Percentiles rank a stretch among this genome's conserved stretches.
Evolutionary conservation across 2,888 invertebrate species (phyloP).

Genomic region (Norana najaformis): DNA sequence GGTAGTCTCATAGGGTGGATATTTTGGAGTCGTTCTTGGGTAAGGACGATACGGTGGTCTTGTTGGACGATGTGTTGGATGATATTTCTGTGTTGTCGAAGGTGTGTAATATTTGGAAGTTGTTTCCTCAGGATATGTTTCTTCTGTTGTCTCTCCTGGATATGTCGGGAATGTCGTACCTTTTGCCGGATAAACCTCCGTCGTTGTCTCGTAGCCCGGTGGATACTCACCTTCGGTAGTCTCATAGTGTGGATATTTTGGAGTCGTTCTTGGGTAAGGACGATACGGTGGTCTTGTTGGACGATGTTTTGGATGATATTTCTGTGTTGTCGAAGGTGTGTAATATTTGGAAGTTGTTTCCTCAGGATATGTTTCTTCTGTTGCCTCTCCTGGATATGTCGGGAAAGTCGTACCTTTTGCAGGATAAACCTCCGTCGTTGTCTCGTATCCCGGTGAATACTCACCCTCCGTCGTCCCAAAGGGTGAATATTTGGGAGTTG

Average conservation of each 20-base stretch:
- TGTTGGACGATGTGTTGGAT: neutral
- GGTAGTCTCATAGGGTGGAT: neutral
- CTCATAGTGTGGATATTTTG: neutral
- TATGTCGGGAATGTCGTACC: no score
- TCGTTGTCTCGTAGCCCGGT: no score
- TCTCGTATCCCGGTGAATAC: no score
- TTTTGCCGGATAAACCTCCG: no score
- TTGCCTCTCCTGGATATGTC: neutral
- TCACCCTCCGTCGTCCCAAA: no score
- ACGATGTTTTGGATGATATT: neutral
- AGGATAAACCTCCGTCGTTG: no score
- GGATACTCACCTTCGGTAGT: no score
- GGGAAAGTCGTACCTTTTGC: no score
- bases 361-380: neutral
- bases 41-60: neutral
- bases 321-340: neutral
- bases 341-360: neutral
- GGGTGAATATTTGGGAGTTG: no score
- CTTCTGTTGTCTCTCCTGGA: neutral
- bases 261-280: neutral
- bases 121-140: neutral
- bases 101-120: neutral
- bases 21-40: neutral
- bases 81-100: neutral
- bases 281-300: neutral